A percentile compares a stretch with the other conserved stretches of the same genome.
These are phyloP conservation scores for Sebastes steindachneri DNA, from an alignment of 2,797 vertebrate genomes.

Conservation along the genomic window DNA sequence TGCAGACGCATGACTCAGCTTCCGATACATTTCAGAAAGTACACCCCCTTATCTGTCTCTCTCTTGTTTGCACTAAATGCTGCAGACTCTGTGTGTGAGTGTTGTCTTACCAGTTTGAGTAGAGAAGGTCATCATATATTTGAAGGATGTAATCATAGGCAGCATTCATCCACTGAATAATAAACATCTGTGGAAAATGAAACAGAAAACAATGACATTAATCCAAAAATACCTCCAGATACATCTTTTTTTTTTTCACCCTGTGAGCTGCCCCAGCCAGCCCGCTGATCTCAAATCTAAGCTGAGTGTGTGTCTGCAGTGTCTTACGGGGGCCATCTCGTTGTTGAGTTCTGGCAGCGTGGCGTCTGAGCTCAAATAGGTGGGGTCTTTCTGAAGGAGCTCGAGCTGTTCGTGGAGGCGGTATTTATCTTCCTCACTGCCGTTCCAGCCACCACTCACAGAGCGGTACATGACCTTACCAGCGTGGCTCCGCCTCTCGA, in stretches of 20 bases:
- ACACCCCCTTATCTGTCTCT: neutral
- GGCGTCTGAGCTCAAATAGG: slow-evolving; percentile 86
- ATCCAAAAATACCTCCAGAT: neutral
- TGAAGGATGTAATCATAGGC: slow-evolving; percentile 86
- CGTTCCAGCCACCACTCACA: slow-evolving; percentile 90
- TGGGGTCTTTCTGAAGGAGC: slow-evolving; percentile 89
- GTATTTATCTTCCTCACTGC: slow-evolving; percentile 90
- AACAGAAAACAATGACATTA: neutral
- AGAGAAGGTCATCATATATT: slow-evolving; percentile 89
- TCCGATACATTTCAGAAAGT: slow-evolving; percentile 13
- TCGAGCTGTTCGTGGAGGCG: slow-evolving; percentile 90
- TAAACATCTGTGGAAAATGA: slow-evolving; percentile 84
- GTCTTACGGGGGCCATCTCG: slow-evolving; percentile 92
- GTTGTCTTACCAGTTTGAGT: slow-evolving; percentile 91
- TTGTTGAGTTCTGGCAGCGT: slow-evolving; percentile 91
- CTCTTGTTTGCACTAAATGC: neutral
- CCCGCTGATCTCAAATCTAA: neutral
- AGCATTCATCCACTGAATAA: slow-evolving; percentile 90
- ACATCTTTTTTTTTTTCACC: neutral
- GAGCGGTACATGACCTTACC: slow-evolving; percentile 89
- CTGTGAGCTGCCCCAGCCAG: neutral
- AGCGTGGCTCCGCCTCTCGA: slow-evolving; percentile 89
- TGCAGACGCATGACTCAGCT: slow-evolving; percentile 19
- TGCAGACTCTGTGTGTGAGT: neutral
- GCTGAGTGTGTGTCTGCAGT: neutral